Evolutionary conservation across 2,797 vertebrate genomes (phyloP), one percentile per base, ranked within the genome.

Genomic region (Anas bernieri): DNA sequence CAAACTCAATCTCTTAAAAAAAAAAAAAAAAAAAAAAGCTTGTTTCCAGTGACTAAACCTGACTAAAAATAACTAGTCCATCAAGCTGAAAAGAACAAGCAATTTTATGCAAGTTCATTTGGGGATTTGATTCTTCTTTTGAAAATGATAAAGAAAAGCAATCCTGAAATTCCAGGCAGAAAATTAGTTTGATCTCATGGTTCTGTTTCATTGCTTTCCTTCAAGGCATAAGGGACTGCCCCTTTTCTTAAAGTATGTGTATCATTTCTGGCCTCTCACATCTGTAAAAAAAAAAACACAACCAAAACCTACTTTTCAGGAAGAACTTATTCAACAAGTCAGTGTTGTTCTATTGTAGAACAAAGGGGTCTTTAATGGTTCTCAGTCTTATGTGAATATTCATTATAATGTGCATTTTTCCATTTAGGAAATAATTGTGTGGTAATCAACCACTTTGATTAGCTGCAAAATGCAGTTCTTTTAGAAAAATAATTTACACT

Each of bases 31-130:
- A 63, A 52, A 15, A 28, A 10, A 7, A 72, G 35, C 70, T 88
- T 92, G 39, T 69, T 92, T 90, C 61, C 43, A 92, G 72, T 31
- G 3, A 93, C 87, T 94, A 96, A 96, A 88, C 52, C 59, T 43
- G 26, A 46, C 91, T 95, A 96, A 96, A 97, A 96, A 94, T 96
- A 95, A 72, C 90, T 74, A 84, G 70, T 91, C 88, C 93, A 82
- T 96, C 92, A 94, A 93, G 80, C 73, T 88, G 50, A 90, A 92
- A 86, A 83, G 94, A 90, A 86, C 82, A 92, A 37, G 50, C 21
- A 83, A 76, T 96, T 94, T 91, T 86, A 62, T 88, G 92, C 30
- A 68, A 66, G 69, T 96, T 96, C 89, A 94, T 88, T 39, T 78
- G 61, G 76, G 92, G 73, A 96, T 84, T 94, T 95, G 73, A 81